Base-by-base conservation (phyloP, 2,888 invertebrate genomes). In the Polymixis flavicincta region DNA sequence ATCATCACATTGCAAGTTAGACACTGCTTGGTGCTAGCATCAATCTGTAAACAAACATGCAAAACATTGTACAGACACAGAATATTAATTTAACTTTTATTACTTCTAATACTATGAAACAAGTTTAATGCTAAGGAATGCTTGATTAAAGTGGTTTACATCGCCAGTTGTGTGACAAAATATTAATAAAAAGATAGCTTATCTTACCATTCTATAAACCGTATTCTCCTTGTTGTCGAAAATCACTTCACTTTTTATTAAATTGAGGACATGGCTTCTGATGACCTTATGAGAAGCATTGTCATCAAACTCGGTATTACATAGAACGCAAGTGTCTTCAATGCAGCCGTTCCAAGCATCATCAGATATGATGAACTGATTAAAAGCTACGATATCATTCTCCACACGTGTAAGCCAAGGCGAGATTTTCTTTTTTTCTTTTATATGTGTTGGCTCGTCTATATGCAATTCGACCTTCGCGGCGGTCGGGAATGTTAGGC, bases 311-410 rank as follows among this genome's bases (percentile, higher is more conserved):
- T 86, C 87, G 8, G 11, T 22, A 45, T 70, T 78, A 55, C 86
- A 86, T 5, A 86, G 55, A 13, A 85, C 57, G 25, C 86, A 86
- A 0, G 84, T 82, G 11, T 79, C 74, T 5, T 78, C 80, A 6
- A 86, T 45, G 1, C 82, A 52, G 25, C 86, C 82, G 2, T 86
- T 82, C 87, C 87, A 86, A 13, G 86, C 83, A 11, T 72, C 69
- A 19, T 80, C 68, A 3, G 73, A n/a, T 7, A 86, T 66, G 2
- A 70, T 2, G n/a, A 50, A 71, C 22, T 60, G 25, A 22, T 82
- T 73, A 19, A 74, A 82, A 1, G 70, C 77, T 37, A 85, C 42
- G 4, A 84, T 66, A 25, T 61, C 19, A 11, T 68, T 54, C 11
- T 68, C 60, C 2, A 60, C 48, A n/a, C 84, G 80, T 25, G 55